Base-by-base conservation (phyloP, 2,113 vertebrate genomes). In the Corynorhinus townsendii region DNA sequence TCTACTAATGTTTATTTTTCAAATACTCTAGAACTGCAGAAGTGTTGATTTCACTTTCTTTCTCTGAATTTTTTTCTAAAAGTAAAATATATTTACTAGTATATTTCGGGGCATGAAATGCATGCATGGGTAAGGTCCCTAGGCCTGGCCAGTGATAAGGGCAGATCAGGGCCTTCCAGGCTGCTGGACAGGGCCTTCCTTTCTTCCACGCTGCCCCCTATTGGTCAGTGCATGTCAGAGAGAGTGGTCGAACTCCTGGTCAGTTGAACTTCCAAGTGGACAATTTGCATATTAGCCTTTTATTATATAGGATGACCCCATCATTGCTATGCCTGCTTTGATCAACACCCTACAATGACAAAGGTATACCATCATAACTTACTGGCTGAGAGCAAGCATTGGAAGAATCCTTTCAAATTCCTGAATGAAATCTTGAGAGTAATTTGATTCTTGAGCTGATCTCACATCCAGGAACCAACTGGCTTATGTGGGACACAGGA, bases 221-320 rank as follows among this genome's bases (percentile, higher is more conserved):
- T 9, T 59, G 56, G 24, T 59, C 56, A 59, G 24, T 24, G 3
- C 22, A 11, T 3, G 3, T 59, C 9, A 24, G 26, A 26, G 56
- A 3, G 1, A 26, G 56, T 9, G 0, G 24, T 26, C 8, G 3
- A 59, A 59, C 56, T 59, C 9, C 24, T 24, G 24, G 3, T 59
- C 9, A 4, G 22, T 59, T 24, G 24, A 59, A 59, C 56, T 59
- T 24, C 24, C 22, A 11, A 59, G 9, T 26, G 56, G 24, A 59
- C 56, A 59, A 59, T 59, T 59, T 59, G 22, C 10, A 59, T 11
- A 26, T 26, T 26, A 59, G 56, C 24, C 10, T 59, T 26, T 59
- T 59, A 59, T 59, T 59, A 59, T 26, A 59, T 59, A 11, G 56
- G 56, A 59, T 79, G 19, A 71, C 40, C 3, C 10, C 81, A 79